Evolutionary conservation across 1,140 invertebrate species (phyloP).

Genomic region (Eupeodes corollae): DNA sequence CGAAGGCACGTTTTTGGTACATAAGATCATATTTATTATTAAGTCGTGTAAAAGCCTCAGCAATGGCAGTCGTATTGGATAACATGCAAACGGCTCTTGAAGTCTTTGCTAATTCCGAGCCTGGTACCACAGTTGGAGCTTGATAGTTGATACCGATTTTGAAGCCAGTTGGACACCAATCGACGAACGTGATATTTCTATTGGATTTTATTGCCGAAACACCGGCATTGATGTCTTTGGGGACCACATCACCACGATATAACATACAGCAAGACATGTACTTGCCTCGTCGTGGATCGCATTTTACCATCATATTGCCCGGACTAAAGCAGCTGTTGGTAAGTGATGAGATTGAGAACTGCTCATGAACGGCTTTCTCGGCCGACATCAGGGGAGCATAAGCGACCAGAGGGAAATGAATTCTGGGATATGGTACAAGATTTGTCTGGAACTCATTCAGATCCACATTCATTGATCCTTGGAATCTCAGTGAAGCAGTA

Average conservation of each 20-base stretch:
- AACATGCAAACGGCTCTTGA: slow-evolving; percentile 63
- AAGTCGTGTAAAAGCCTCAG: slow-evolving; percentile 59
- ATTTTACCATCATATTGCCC: slow-evolving; percentile 72
- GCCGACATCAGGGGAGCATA: slow-evolving; percentile 66
- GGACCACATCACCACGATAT: slow-evolving; percentile 61
- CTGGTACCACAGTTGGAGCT: slow-evolving; percentile 53
- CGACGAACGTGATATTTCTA: slow-evolving; percentile 52
- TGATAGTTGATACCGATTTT: slow-evolving; percentile 63
- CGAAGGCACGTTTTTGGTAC: slow-evolving; percentile 68
- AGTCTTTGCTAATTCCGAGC: slow-evolving; percentile 55
- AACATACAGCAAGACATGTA: slow-evolving; percentile 70
- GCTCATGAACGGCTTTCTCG: slow-evolving; percentile 58
- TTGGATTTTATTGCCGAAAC: slow-evolving; percentile 76
- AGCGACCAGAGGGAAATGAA: slow-evolving; percentile 65
- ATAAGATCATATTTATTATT: slow-evolving; percentile 73
- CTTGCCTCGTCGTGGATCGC: slow-evolving; percentile 53
- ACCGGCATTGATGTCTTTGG: slow-evolving; percentile 72
- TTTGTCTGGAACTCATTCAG: slow-evolving; percentile 72
- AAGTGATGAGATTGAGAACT: slow-evolving; percentile 55
- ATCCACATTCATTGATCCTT: slow-evolving; percentile 73
- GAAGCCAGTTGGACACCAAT: slow-evolving; percentile 61
- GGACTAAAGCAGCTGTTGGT: slow-evolving; percentile 71
- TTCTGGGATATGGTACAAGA: slow-evolving; percentile 61
- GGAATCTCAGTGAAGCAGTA: slow-evolving; percentile 70
- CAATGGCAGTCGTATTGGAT: slow-evolving; percentile 67